A percentile compares a stretch with the other conserved stretches of the same genome.
Evolutionary conservation across 2,797 vertebrate genomes (phyloP).

Genomic region (Chrysocyon brachyurus): DNA sequence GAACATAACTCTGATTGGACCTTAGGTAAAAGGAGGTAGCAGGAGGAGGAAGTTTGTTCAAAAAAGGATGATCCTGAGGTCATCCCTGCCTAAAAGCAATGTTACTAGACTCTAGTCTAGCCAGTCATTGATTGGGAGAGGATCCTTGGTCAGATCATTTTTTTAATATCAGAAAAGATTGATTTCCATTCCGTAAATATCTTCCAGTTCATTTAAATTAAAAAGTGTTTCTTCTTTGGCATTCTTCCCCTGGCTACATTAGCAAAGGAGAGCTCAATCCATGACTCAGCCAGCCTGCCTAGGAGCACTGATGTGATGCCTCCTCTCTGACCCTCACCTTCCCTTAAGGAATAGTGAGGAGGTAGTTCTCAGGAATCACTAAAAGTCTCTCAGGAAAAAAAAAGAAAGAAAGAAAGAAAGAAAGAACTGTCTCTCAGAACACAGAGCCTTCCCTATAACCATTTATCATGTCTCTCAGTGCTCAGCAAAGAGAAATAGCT

Average conservation of each 20-base stretch:
- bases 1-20: not conserved
- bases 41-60: not conserved
- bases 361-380: conserved; percentile 14
- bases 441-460: conserved; percentile 19
- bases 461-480: conserved; percentile 16
- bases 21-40: not conserved
- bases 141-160: not conserved
- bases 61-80: not conserved
- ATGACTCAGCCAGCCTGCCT: not conserved
- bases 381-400: conserved; percentile 7
- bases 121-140: not conserved
- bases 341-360: not conserved
- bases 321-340: not conserved
- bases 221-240: conserved; percentile 62
- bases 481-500: conserved; percentile 43
- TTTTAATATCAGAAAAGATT: conserved; percentile 68
- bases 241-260: conserved; percentile 63
- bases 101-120: not conserved
- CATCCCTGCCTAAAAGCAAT: not conserved
- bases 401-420: not conserved
- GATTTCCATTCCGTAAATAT: conserved; percentile 68
- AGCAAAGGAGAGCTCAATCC: conserved; percentile 24
- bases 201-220: conserved; percentile 64
- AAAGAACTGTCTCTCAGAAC: not conserved
- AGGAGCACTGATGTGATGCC: conserved; percentile 36